These are phyloP conservation scores for Malaclemys terrapin DNA, from an alignment of 2,113 vertebrate genomes.

Conservation along the genomic window DNA sequence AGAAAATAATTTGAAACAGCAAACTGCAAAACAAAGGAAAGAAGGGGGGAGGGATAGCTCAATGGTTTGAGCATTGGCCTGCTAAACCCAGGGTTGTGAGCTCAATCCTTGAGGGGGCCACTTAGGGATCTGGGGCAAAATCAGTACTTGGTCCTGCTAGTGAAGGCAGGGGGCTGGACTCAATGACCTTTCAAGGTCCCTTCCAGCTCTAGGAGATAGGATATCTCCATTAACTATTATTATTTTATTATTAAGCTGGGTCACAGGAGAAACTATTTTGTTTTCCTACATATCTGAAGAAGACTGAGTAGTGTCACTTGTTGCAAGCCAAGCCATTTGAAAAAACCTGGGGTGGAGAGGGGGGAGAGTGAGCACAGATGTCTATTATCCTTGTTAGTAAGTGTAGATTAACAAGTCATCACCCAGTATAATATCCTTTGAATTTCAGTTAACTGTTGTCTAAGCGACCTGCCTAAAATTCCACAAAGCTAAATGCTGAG, in stretches of 20 bases:
- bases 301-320: constrained; percentile 20
- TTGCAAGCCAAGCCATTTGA: neutral
- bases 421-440: neutral
- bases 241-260: neutral
- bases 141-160: too few relatives aligned
- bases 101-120: too few relatives aligned
- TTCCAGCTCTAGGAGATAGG: too few relatives aligned
- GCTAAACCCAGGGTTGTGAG: too few relatives aligned
- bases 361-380: neutral
- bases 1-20: constrained; percentile 24
- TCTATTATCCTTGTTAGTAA: neutral
- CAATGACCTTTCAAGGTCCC: too few relatives aligned
- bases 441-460: constrained; percentile 42
- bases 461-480: constrained; percentile 40
- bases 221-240: too few relatives aligned
- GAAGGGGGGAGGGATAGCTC: neutral
- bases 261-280: neutral
- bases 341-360: neutral
- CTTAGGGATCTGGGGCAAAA: too few relatives aligned
- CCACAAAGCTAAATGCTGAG: neutral
- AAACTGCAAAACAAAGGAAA: neutral
- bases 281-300: constrained; percentile 9
- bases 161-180: too few relatives aligned
- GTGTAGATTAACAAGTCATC: constrained; percentile 38
- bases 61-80: too few relatives aligned